phyloP scores from a whole-genome alignment of 2,888 invertebrate species.

The Hypsopygia costalis region DNA sequence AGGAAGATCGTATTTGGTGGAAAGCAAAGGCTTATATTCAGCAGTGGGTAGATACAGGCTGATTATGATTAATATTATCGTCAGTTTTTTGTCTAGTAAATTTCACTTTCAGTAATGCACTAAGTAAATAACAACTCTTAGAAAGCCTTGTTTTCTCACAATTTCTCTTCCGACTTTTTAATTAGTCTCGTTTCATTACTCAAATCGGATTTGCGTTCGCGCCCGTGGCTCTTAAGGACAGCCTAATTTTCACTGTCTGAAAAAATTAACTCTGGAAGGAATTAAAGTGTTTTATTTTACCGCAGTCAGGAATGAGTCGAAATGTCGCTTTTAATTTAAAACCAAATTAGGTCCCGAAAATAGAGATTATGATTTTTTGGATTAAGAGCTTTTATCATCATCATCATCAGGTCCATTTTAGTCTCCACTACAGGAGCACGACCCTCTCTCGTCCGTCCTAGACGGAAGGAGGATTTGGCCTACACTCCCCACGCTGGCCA shows the following conservation, averaged over 20 bases:
- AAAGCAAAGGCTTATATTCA: too few species aligned
- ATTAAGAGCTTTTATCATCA: too few species aligned
- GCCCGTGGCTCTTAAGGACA: conserved; percentile 52
- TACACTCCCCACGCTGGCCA: too few species aligned
- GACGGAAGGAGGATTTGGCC: too few species aligned
- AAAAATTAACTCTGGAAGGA: conserved; percentile 34
- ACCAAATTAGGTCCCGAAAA: conserved; percentile 7
- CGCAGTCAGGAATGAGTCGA: conserved; percentile 25
- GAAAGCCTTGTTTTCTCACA: conserved; percentile 45
- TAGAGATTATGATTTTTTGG: background rate
- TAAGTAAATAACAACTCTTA: conserved; percentile 40
- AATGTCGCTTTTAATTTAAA: conserved; percentile 29
- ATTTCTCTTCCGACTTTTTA: conserved; percentile 58
- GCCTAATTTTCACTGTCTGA: conserved; percentile 47
- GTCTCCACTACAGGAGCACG: too few species aligned
- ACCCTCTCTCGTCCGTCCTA: too few species aligned
- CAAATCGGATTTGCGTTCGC: conserved; percentile 67
- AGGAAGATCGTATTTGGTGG: too few species aligned
- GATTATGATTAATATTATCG: too few species aligned
- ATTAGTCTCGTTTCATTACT: conserved; percentile 66
- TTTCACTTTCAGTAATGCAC: conserved; percentile 7
- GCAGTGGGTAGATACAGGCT: too few species aligned
- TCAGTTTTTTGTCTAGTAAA: too few species aligned
- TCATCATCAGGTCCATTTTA: too few species aligned
- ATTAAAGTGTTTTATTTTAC: conserved; percentile 30